A percentile compares a stretch with the other conserved stretches of the same genome.
phyloP scores from a whole-genome alignment of 2,888 invertebrate species.

The Alloscopus bannaensis region DNA sequence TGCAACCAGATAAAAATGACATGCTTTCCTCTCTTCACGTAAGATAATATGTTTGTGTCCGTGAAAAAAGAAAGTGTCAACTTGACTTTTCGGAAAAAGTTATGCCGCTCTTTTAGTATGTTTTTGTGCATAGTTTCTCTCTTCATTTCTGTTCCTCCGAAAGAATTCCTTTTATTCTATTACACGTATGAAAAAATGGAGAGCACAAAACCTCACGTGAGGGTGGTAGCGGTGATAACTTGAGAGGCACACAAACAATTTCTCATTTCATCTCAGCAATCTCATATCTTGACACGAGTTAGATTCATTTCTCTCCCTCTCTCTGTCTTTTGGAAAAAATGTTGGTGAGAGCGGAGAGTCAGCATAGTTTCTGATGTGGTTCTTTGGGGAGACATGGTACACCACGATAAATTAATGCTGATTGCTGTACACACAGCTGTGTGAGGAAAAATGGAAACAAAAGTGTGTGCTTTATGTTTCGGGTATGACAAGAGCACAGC shows the following conservation, averaged over 20 bases:
- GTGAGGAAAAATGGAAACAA: constrained; percentile 18
- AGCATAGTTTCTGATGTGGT: neutral
- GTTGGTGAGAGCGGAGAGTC: neutral
- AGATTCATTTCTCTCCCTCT: constrained; percentile 13
- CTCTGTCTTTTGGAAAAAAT: no score
- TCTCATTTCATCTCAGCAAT: constrained; percentile 29
- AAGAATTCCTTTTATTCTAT: no score
- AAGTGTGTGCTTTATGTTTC: constrained; percentile 1
- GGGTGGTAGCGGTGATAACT: constrained; percentile 23
- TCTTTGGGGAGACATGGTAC: no score
- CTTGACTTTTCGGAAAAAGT: constrained; percentile 13
- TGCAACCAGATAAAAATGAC: constrained; percentile 61
- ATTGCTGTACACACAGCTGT: constrained; percentile 1
- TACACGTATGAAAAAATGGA: no score
- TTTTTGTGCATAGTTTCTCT: neutral
- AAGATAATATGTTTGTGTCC: neutral
- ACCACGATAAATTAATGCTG: constrained; percentile 13
- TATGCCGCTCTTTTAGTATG: neutral
- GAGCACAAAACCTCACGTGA: no score
- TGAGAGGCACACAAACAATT: constrained; percentile 22
- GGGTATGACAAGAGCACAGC: constrained; percentile 9
- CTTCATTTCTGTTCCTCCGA: neutral
- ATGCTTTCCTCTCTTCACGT: constrained; percentile 44
- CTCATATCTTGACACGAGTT: constrained; percentile 26
- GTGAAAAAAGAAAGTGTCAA: constrained; percentile 36